Evolutionary conservation across 2,888 invertebrate species (phyloP).

Genomic region (Alentia gelatinosa): DNA sequence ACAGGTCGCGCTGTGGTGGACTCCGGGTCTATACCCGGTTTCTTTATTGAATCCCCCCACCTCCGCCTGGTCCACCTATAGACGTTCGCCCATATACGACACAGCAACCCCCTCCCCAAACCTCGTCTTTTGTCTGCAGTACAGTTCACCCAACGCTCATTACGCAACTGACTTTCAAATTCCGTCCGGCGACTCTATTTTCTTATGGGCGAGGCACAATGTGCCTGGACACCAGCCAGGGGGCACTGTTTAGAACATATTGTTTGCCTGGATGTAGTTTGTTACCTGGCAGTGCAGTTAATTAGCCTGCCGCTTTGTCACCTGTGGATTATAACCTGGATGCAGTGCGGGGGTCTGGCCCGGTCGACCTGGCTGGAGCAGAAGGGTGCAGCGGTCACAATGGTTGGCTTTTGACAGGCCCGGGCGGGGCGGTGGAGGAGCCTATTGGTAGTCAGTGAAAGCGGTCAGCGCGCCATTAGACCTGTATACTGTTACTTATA

Average conservation of each 20-base stretch:
- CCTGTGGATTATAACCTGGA: slow-evolving; percentile 24
- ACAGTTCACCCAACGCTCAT: background rate
- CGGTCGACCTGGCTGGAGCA: background rate
- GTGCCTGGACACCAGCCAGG: background rate
- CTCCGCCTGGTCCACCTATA: background rate
- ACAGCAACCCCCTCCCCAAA: background rate
- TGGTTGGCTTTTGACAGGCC: slow-evolving; percentile 33
- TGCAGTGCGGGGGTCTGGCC: background rate
- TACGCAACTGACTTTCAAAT: slow-evolving; percentile 27
- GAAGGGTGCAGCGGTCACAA: slow-evolving; percentile 1
- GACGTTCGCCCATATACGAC: background rate
- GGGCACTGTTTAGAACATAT: slow-evolving; percentile 51
- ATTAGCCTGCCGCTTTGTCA: slow-evolving; percentile 21
- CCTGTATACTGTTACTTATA: slow-evolving; percentile 52
- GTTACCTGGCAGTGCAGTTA: slow-evolving; percentile 32
- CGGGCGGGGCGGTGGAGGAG: background rate
- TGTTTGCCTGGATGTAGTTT: slow-evolving; percentile 39
- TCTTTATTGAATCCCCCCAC: too few species aligned
- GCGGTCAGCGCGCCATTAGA: slow-evolving; percentile 6
- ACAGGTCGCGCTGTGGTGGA: background rate
- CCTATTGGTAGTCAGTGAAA: slow-evolving; percentile 24
- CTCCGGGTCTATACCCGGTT: background rate
- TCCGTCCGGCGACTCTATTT: slow-evolving; percentile 10
- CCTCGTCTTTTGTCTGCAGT: slow-evolving; percentile 1
- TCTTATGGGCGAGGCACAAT: background rate